Evolutionary conservation across 2,888 invertebrate species (phyloP).

Genomic region (Hypomecis punctinalis): DNA sequence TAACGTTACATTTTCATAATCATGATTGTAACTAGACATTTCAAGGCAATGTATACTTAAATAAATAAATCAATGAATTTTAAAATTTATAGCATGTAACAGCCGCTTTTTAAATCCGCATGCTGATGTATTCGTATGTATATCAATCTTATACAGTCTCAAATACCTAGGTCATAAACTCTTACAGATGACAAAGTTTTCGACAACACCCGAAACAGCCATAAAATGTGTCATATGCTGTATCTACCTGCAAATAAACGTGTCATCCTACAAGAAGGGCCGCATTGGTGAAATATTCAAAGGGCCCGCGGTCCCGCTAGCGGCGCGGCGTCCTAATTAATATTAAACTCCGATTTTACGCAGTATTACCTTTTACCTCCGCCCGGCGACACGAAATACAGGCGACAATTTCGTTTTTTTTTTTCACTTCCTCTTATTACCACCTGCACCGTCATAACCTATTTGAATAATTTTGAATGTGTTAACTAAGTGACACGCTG

Average conservation of each 20-base stretch:
- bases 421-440: slow-evolving; percentile 29
- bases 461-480: slow-evolving; percentile 34
- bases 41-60: too few species aligned
- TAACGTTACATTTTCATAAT: too few species aligned
- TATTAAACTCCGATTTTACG: slow-evolving; percentile 59
- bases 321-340: slow-evolving; percentile 56
- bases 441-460: slow-evolving; percentile 13
- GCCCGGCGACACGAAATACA: slow-evolving; percentile 41
- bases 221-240: slow-evolving; percentile 1
- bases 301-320: slow-evolving; percentile 50
- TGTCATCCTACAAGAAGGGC: slow-evolving; percentile 35
- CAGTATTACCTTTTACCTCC: slow-evolving; percentile 40
- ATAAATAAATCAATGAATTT: too few species aligned
- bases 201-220: neutral
- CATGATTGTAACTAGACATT: too few species aligned
- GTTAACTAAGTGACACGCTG: slow-evolving; percentile 11
- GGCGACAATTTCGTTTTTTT: slow-evolving; percentile 42
- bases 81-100: too few species aligned
- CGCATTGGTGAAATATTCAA: slow-evolving; percentile 62
- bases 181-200: too few species aligned
- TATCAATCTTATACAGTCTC: too few species aligned
- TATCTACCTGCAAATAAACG: slow-evolving; percentile 30
- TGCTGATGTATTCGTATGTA: too few species aligned
- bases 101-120: too few species aligned
- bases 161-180: too few species aligned